Base-by-base conservation (phyloP, 2,888 invertebrate species). In the Scaptomyza caliginosa region DNA sequence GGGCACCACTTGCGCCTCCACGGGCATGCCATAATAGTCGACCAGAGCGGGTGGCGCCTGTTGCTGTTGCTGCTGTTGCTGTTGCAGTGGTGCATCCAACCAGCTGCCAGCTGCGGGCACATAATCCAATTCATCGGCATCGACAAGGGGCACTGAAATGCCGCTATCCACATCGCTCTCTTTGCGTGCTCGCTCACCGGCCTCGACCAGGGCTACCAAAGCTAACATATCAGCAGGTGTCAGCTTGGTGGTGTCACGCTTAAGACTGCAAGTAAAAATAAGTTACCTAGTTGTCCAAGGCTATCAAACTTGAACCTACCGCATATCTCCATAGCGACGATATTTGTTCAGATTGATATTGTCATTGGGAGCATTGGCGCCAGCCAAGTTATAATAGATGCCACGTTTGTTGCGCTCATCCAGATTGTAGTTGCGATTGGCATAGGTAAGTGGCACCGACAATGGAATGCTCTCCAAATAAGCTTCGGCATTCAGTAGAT, bases 141-240 rank as follows among this genome's bases (percentile, higher is more conserved):
- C 77, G 11, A 75, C 75, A 57, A 90, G 67, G 2, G 88, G 77
- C 60, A 79, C 51, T 0, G 76, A 57, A 11, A 63, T 56, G 4
- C 51, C 67, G 32, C 48, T 65, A 5, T 89, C 90, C 10, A 67
- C 69, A 50, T 90, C 91, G 32, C 77, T 77, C 16, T 90, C 91
- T 55, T 90, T 89, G 52, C 91, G 89, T 5, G 91, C 89, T 5
- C 91, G 86, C 71, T 91, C 90, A 2, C 91, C 91, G 19, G 91
- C 91, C 58, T 91, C 91, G 16, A 91, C 91, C 10, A 91, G 71
- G 13, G 91, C 91, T 16, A 91, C 90, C 39, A 91, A 69, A 6
- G 91, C 91, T 67, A 91, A 57, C 90, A 91, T 90, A 77, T 91
- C 91, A 42, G 91, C 91, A 13, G 91, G 91, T 11, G 91, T 90